phyloP scores from a whole-genome alignment of 2,888 invertebrate genomes.

The Geophilus truncorum region DNA sequence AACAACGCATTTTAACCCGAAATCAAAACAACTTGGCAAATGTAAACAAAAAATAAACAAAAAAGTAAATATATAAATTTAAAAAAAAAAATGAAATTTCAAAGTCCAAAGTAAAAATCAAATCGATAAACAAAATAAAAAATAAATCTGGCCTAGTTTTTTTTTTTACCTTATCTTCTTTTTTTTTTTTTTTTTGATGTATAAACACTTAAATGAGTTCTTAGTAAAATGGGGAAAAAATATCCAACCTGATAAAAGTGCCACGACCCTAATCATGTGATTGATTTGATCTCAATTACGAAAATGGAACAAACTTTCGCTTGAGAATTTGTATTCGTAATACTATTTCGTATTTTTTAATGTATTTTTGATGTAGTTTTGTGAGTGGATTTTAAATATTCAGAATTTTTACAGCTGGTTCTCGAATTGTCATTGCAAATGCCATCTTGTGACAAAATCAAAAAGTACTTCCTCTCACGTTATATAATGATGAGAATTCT shows the following conservation, averaged over 20 bases:
- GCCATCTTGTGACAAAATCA: too few relatives aligned
- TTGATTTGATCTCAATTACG: constrained; percentile 14
- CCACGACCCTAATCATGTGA: neutral
- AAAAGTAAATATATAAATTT: too few relatives aligned
- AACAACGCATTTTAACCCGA: neutral
- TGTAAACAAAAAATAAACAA: neutral
- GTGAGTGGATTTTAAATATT: too few relatives aligned
- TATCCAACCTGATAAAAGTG: neutral
- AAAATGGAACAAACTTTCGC: neutral
- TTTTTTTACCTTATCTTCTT: neutral
- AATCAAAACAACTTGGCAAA: neutral
- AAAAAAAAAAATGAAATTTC: neutral
- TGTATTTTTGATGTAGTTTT: too few relatives aligned
- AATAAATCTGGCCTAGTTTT: neutral
- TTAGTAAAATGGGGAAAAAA: neutral
- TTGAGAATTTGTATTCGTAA: neutral
- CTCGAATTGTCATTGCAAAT: too few relatives aligned
- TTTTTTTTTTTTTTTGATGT: neutral
- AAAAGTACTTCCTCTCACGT: too few relatives aligned
- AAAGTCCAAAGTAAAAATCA: neutral
- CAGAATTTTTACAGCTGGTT: too few relatives aligned
- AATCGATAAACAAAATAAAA: neutral
- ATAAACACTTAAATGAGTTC: neutral
- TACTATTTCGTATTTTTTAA: neutral
- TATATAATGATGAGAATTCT: too few relatives aligned